phyloP scores from a whole-genome alignment of 1,140 invertebrate genomes.

The Linepithema humile region DNA sequence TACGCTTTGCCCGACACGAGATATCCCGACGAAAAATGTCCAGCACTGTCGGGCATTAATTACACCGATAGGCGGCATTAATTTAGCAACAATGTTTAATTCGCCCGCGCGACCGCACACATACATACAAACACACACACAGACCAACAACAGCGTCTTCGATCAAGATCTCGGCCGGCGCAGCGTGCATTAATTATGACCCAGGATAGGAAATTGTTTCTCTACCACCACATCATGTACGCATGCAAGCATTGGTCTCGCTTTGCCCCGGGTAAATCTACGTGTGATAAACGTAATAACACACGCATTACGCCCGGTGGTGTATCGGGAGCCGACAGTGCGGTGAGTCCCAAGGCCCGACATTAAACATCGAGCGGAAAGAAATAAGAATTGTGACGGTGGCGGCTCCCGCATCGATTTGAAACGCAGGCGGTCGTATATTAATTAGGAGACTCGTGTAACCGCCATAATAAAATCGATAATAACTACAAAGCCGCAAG shows the following conservation, averaged over 20 bases:
- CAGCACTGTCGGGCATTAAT: conserved; percentile 42
- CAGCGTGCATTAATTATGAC: conserved; percentile 50
- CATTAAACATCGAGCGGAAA: conserved; percentile 30
- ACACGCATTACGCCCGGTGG: conserved; percentile 44
- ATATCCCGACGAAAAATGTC: conserved; percentile 43
- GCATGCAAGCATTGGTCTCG: neutral
- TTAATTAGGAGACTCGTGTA: conserved; percentile 25
- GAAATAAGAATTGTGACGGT: neutral
- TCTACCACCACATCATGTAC: conserved; percentile 22
- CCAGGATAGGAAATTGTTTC: conserved; percentile 51
- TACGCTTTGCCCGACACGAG: conserved; percentile 36
- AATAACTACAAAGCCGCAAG: conserved; percentile 22
- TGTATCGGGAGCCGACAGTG: conserved; percentile 9
- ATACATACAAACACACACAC: conserved; percentile 1
- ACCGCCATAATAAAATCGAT: conserved; percentile 29
- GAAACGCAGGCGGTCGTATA: conserved; percentile 7
- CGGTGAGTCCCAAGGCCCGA: conserved; percentile 5
- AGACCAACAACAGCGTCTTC: conserved; percentile 17
- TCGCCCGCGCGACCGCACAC: conserved; percentile 40
- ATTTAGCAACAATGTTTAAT: conserved; percentile 55
- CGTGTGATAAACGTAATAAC: conserved; percentile 55
- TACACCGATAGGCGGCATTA: conserved; percentile 50
- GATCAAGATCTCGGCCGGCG: conserved; percentile 42
- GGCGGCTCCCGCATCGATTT: conserved; percentile 14
- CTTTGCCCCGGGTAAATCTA: conserved; percentile 29